Percentiles rank a stretch among this genome's conserved stretches.
Conservation (phyloP, 37 sponge, comb jelly and placozoan species). For the Crambe crambe region DNA sequence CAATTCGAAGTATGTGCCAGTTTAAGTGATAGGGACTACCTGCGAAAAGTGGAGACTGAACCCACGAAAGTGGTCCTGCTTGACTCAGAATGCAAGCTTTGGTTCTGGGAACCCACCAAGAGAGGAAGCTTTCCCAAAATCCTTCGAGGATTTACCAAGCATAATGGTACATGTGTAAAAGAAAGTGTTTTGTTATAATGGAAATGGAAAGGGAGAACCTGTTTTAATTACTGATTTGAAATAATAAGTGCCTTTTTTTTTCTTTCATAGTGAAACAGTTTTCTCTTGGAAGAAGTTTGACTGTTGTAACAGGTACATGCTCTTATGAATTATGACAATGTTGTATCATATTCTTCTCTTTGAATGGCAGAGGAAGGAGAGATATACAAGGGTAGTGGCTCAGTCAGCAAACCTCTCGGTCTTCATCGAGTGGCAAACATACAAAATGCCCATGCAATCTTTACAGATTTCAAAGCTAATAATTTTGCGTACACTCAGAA, state of each 20-base stretch:
- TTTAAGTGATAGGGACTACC: constrained; percentile 57
- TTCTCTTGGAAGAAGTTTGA: constrained; percentile 53
- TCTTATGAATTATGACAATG: not conserved
- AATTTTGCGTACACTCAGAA: constrained; percentile 65
- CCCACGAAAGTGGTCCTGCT: constrained; percentile 42
- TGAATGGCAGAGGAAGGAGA: constrained; percentile 39
- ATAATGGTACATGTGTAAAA: constrained; percentile 18
- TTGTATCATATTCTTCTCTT: not conserved
- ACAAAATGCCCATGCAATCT: constrained; percentile 56
- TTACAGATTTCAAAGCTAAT: constrained; percentile 72
- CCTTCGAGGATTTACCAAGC: constrained; percentile 25
- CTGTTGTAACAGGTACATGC: constrained; percentile 61
- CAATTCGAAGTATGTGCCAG: constrained; percentile 80
- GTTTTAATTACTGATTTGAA: not conserved
- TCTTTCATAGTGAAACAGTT: constrained; percentile 52
- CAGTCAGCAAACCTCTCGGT: constrained; percentile 5
- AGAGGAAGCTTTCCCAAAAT: constrained; percentile 20
- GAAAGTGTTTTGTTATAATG: not conserved
- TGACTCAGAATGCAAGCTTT: constrained; percentile 52
- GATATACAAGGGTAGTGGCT: constrained; percentile 32
- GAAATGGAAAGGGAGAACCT: not conserved
- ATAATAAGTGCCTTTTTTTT: not conserved
- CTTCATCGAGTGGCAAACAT: constrained; percentile 30
- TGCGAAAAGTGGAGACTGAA: constrained; percentile 40
- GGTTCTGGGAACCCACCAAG: constrained; percentile 44